Base-by-base conservation (phyloP, 2,888 invertebrate genomes). In the Volucella inflata region DNA sequence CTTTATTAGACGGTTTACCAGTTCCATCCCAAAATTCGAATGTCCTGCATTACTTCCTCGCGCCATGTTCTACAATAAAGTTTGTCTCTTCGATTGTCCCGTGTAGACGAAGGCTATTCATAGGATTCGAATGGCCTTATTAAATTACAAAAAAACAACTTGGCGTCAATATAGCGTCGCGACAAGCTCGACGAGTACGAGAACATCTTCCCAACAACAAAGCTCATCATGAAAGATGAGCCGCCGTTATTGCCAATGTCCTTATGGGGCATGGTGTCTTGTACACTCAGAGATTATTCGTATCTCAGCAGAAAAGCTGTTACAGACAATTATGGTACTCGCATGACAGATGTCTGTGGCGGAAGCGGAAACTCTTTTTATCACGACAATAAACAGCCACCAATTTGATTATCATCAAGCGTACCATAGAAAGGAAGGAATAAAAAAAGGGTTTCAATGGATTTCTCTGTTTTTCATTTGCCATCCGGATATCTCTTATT, bases 131-230 rank as follows among this genome's bases (percentile, higher is more conserved):
- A 78, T 83, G 40, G 64, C 68, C 68, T 78, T 83, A 83, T 83
- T 70, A 78, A 78, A 83, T 83, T 78, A 83, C 78, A 17, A 64
- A n/a, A n/a, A n/a, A n/a, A n/a, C n/a, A n/a, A 59, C 68, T 62
- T 74, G 82, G 83, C 83, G 74, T 70, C 78, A 57, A 64, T 57
- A 50, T 50, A 57, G 53, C 64, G 78, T 70, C 78, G 74, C 78
- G 74, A 78, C 83, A 59, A 68, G 57, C 57, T 75, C n/a, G n/a
- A 74, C 59, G 8, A 55, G 53, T 62, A 74, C 67, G 68, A 72
- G 67, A 62, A 40, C 77, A 77, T 77, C 67, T 72, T 60, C 50
- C 44, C 30, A 38, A 38, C 51, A 77, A 71, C 16, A 46, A 53
- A 6, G 12, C 21, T 3, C 46, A 9, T 4, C 21, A 1, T 30